Evolutionary conservation across 1,140 invertebrate genomes (phyloP).

Genomic region (Musca domestica): DNA sequence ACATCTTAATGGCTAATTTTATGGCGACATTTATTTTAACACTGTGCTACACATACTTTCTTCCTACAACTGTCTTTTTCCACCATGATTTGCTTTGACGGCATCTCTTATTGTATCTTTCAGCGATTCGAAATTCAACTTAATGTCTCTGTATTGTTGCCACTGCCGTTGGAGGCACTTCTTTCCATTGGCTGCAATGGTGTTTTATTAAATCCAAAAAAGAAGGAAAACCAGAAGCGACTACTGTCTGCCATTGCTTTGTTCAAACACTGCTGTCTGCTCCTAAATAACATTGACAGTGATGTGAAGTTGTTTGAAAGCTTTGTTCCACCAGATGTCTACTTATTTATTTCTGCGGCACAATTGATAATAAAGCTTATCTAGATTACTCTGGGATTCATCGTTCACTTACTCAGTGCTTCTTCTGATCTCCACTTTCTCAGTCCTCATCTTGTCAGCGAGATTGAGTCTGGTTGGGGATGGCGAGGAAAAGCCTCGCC

Average conservation of each 20-base stretch:
- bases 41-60: not conserved
- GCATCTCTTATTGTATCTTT: too few species aligned
- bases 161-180: not conserved
- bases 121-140: too few species aligned
- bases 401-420: not conserved
- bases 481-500: too few species aligned
- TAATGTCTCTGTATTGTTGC: too few species aligned
- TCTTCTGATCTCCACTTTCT: not conserved
- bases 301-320: conserved; percentile 1
- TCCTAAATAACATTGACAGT: conserved; percentile 18
- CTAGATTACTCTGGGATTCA: conserved; percentile 2
- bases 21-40: not conserved
- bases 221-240: not conserved
- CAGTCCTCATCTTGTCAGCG: not conserved
- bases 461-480: too few species aligned
- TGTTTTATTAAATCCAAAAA: conserved; percentile 2
- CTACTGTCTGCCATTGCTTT: not conserved
- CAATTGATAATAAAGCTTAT: conserved; percentile 15
- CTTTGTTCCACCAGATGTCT: not conserved
- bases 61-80: too few species aligned
- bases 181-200: not conserved
- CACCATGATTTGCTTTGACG: too few species aligned
- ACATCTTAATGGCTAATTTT: conserved; percentile 17
- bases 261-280: not conserved
- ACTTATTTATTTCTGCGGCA: not conserved